Percentiles rank a stretch among this genome's conserved stretches.
Conservation (phyloP, 2,797 vertebrate genomes). For the Acanthurus lineatus region DNA sequence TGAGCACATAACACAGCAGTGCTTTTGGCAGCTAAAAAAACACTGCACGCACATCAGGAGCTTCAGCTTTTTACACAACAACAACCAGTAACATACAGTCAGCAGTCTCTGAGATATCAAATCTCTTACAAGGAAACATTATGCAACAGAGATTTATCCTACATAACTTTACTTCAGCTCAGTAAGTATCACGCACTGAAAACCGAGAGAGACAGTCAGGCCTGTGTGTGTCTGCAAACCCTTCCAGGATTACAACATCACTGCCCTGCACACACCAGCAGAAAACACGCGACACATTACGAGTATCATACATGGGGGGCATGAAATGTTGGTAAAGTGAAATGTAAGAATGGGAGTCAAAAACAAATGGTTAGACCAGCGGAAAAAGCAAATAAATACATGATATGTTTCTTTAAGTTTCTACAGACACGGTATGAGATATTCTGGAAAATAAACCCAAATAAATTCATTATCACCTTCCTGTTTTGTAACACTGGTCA, state of each 20-base stretch:
- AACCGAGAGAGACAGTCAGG: slow-evolving; percentile 27
- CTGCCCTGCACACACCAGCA: slow-evolving; percentile 39
- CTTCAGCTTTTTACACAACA: slow-evolving; percentile 39
- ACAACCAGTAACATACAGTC: slow-evolving; percentile 37
- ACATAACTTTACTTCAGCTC: slow-evolving; percentile 17
- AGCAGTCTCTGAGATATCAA: slow-evolving; percentile 33
- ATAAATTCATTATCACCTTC: background rate
- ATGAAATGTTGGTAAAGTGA: slow-evolving; percentile 52
- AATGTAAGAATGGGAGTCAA: slow-evolving; percentile 33
- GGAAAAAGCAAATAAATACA: background rate
- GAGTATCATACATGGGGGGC: slow-evolving; percentile 23
- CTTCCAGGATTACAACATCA: slow-evolving; percentile 15
- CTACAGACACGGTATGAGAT: background rate
- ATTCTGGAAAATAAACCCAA: background rate
- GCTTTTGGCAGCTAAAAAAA: slow-evolving; percentile 1
- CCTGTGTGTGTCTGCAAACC: slow-evolving; percentile 10
- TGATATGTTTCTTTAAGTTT: slow-evolving; percentile 19
- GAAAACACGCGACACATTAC: slow-evolving; percentile 42
- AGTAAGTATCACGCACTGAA: slow-evolving; percentile 11
- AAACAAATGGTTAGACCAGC: background rate
- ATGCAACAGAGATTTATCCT: slow-evolving; percentile 17
- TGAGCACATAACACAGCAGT: slow-evolving; percentile 18
- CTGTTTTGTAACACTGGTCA: slow-evolving; percentile 1
- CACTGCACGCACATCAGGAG: slow-evolving; percentile 12
- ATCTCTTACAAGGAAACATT: slow-evolving; percentile 31